Conservation (phyloP, 2,888 invertebrate species). For the Tenthredo notha region DNA sequence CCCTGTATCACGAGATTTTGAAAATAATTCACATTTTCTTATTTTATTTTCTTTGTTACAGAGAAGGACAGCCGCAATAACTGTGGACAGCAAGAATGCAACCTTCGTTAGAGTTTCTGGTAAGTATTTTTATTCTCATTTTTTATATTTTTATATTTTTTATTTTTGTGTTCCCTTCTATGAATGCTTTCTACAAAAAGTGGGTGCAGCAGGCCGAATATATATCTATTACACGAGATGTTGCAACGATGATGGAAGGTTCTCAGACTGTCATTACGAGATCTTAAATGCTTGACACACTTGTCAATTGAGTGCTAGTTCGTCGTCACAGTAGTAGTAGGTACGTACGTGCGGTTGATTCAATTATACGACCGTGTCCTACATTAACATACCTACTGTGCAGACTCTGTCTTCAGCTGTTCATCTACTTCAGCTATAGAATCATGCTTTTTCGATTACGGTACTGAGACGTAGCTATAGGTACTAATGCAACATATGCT, state of each 20-base stretch:
- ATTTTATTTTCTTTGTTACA: conserved; percentile 66
- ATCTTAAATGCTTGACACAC: conserved; percentile 44
- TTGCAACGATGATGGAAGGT: conserved; percentile 17
- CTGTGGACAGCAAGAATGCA: conserved; percentile 71
- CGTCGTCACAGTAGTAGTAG: background rate
- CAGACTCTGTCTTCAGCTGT: background rate
- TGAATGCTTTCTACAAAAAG: no score
- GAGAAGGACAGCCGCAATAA: conserved; percentile 70
- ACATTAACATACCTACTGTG: conserved; percentile 30
- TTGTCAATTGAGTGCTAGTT: conserved; percentile 42
- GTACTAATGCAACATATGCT: background rate
- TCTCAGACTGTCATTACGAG: conserved; percentile 41
- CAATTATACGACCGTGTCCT: conserved; percentile 42
- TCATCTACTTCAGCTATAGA: conserved; percentile 24
- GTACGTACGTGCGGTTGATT: conserved; percentile 21
- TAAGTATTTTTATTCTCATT: conserved; percentile 65
- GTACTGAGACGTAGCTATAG: background rate
- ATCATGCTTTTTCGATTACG: background rate
- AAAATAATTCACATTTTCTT: background rate
- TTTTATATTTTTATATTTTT: no score
- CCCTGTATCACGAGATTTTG: background rate
- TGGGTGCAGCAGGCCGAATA: background rate
- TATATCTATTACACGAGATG: background rate
- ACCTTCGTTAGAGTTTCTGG: conserved; percentile 73
- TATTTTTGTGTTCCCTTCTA: background rate